Evolutionary conservation across 1,140 invertebrate species (phyloP).

Genomic region (Apis florea): DNA sequence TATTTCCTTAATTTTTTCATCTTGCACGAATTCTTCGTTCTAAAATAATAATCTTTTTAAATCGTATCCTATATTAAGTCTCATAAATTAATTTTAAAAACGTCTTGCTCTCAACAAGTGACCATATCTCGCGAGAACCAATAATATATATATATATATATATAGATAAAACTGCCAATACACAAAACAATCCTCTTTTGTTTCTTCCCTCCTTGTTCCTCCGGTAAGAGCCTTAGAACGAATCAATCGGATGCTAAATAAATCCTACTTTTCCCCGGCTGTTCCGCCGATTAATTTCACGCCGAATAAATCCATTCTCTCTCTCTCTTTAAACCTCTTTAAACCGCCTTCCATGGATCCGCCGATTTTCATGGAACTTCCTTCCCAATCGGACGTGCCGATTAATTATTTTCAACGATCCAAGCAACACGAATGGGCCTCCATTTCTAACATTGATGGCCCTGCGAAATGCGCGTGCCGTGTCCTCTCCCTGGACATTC

Average conservation of each 20-base stretch:
- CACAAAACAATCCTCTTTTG: background rate
- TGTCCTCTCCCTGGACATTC: background rate
- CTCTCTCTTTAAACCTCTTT: background rate
- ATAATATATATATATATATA: background rate
- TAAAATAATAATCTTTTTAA: too few relatives aligned
- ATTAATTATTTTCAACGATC: constrained; percentile 52
- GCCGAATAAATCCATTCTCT: constrained; percentile 31
- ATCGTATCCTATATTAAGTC: too few relatives aligned
- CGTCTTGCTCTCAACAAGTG: too few relatives aligned
- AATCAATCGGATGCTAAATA: constrained; percentile 15
- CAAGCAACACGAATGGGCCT: background rate
- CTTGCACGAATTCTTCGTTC: too few relatives aligned
- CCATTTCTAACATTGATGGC: constrained; percentile 39
- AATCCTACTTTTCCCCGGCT: background rate
- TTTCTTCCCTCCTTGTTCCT: background rate
- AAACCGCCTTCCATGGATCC: background rate
- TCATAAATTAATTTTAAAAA: too few relatives aligned
- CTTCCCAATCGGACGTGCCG: background rate
- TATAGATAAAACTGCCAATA: too few relatives aligned
- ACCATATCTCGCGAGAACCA: background rate
- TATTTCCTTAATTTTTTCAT: too few relatives aligned
- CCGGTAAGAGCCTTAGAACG: background rate
- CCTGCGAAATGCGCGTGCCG: constrained; percentile 22
- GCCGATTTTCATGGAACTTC: background rate
- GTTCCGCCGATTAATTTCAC: constrained; percentile 41